phyloP scores from a whole-genome alignment of 2,797 vertebrate species.

The Myotis vivesi region DNA sequence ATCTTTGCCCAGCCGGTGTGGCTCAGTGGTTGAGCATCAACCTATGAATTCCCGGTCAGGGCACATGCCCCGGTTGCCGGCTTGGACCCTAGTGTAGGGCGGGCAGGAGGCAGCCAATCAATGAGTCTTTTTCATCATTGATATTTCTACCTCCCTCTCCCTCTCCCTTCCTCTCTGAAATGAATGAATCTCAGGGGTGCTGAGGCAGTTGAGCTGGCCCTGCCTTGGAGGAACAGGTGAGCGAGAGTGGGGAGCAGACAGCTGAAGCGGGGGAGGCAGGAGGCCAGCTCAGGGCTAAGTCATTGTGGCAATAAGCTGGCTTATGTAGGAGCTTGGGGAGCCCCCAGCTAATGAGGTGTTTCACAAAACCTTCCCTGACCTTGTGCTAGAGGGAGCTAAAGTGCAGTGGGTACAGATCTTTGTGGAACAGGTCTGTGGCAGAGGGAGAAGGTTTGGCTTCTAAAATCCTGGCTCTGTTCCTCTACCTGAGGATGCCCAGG shows the following conservation, averaged over 20 bases:
- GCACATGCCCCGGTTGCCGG: too few relatives aligned
- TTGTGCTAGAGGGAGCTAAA: conserved; percentile 23
- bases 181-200: neutral
- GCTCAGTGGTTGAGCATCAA: too few relatives aligned
- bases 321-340: conserved; percentile 12
- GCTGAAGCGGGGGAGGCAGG: neutral
- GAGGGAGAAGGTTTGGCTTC: neutral
- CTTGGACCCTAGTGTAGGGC: too few relatives aligned
- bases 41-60: too few relatives aligned
- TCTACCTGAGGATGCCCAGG: neutral
- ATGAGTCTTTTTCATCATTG: too few relatives aligned
- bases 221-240: neutral
- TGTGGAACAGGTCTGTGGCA: neutral
- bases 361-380: neutral
- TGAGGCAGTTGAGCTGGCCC: neutral
- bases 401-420: neutral
- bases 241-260: neutral
- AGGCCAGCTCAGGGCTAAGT: neutral
- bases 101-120: too few relatives aligned
- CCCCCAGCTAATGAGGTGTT: neutral
- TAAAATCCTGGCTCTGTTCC: neutral
- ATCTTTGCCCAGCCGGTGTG: neutral
- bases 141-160: too few relatives aligned
- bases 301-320: neutral
- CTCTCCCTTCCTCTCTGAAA: too few relatives aligned